Base-by-base conservation (phyloP, 2,113 vertebrate species). In the Mustela lutreola region DNA sequence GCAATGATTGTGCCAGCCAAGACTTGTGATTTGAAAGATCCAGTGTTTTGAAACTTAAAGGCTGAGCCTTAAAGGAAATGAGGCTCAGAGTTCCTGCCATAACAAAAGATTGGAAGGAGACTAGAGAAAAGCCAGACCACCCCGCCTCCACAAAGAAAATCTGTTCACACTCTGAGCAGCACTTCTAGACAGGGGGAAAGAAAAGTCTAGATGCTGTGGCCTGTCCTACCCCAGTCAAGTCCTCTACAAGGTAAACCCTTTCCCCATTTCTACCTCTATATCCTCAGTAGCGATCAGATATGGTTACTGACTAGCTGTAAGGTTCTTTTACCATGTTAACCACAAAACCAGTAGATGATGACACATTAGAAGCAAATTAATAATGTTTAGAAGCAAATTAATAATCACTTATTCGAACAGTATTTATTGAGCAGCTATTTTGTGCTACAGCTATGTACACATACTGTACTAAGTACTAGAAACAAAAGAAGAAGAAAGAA, bases 361-460 rank as follows among this genome's bases (percentile, higher is more conserved):
- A 56, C 63, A 65, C 63, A 31, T 82, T 62, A 56, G 48, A 81
- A n/a, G 10, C 58, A 95, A 53, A 50, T 82, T 18, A 89, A 83
- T 39, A 89, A 81, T 65, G 21, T 63, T 87, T 62, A 62, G 48
- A 86, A 28, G 7, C 58, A 94, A 53, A 60, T 82, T 18, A 85
- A 89, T 48, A 89, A 81, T 60, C 16, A 90, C 2, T 33, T 65
- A 53, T 53, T 82, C 28, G 80, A 45, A 62, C 3, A 18, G 26
- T 94, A 70, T 94, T 71, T 73, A 53, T 39, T 95, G 79, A 95
- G 39, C 22, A 63, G 42, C 11, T 92, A 79, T 45, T 89, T 89
- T 56, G 8, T 31, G 4, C 39, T 78, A 63, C 5, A 81, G 56
- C n/a, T 65, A 33, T 28, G 1, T 90, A 60, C 7, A 48, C 1